Percentiles rank a stretch among this genome's conserved stretches.
phyloP scores from a whole-genome alignment of 1,140 invertebrate species.

The Drosophila ficusphila region DNA sequence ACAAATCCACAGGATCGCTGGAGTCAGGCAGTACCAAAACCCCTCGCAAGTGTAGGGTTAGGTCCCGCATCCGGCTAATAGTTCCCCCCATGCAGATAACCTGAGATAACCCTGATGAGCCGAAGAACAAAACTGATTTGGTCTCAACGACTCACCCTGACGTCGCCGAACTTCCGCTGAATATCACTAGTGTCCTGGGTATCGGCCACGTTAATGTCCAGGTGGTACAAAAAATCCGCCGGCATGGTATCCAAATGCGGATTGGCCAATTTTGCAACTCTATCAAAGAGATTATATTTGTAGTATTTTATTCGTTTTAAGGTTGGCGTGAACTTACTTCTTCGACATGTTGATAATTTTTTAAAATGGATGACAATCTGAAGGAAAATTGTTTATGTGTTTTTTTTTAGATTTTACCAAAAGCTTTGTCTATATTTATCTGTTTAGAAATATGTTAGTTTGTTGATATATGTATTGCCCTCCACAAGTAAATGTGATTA shows the following conservation, averaged over 20 bases:
- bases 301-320: background rate
- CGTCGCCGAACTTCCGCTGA: conserved; percentile 92
- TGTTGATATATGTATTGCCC: background rate
- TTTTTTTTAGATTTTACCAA: background rate
- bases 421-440: background rate
- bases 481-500: too few relatives aligned
- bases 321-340: background rate
- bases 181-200: conserved; percentile 90
- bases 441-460: conserved; percentile 10
- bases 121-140: too few relatives aligned
- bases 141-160: conserved; percentile 88
- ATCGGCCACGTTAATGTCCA: conserved; percentile 87
- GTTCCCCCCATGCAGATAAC: conserved; percentile 99
- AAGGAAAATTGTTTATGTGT: background rate
- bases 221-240: conserved; percentile 94
- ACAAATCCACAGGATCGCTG: conserved; percentile 93
- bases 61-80: conserved; percentile 94
- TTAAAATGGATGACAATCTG: background rate
- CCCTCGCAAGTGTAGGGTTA: conserved; percentile 93
- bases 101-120: conserved; percentile 84
- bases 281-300: background rate
- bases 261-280: conserved; percentile 86
- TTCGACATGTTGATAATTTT: conserved; percentile 15
- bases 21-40: conserved; percentile 91
- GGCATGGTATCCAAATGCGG: conserved; percentile 90